Evolutionary conservation across 2,888 invertebrate genomes (phyloP), one percentile per base, ranked within the genome.

Genomic region (Conus canariensis): DNA sequence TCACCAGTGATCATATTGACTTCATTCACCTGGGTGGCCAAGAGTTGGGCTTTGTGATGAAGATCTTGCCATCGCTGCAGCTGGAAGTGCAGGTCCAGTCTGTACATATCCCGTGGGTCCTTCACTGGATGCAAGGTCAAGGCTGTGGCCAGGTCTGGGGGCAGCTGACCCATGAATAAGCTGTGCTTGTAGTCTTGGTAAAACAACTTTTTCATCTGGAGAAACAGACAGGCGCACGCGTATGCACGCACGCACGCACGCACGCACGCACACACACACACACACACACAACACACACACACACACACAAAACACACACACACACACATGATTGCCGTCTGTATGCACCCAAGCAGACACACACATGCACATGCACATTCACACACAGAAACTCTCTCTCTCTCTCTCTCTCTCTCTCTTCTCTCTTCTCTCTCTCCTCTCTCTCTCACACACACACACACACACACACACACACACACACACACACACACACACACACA

Each of bases 101-200:
- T 97, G 96, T 98, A 98, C 98, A 99, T 98, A 94, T 98, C 97
- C 0, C 93, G 92, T 87, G 98, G 98, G 94, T 98, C 98, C 96
- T 99, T 99, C 91, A 99, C 97, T 0, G 99, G 99, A 97, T 99
- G 99, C 91, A 99, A 97, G 0, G 99, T 99, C 95, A 99, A 98
- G 91, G 99, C 99, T 95, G 98, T 98, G 30, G 99, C 98, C 96
- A 99, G 98, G 93, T 98, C 97, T 94, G 97, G 97, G 96, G 98
- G 98, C 93, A 99, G 97, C 99, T 4, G 98, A 98, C 58, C 98
- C 98, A 96, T 98, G 99, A 8, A 98, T 7, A 87, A 87, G 25
- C 90, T 87, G 77, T 90, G 90, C 95, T 98, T 98, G 94, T 98
- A 98, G 97, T 99, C 99, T 97, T 99, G 99, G 95, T 99, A 98